Evolutionary conservation across 30 jellyfish, hydroid and myxozoan genomes (phyloP), one percentile per base, ranked within the genome.

Genomic region (Hydra vulgaris): DNA sequence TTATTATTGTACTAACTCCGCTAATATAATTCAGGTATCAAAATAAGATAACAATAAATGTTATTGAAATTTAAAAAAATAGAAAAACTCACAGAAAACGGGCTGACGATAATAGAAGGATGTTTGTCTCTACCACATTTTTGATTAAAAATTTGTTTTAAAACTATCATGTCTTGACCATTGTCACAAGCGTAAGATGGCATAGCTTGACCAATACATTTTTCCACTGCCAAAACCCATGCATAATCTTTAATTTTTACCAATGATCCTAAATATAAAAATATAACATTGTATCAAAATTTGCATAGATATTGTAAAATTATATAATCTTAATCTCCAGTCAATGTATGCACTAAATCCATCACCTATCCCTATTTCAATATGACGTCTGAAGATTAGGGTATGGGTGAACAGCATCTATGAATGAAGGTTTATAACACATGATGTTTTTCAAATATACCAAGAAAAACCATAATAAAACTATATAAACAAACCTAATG

Each of bases 161-260:
- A 73, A 7, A 87, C 54, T n/a, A 71, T 73, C 76, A 73, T 84
- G 54, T 92, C 98, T 18, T 87, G 94, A 17, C 81, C 82, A 70
- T 87, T 90, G 68, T 92, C 95, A 71, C 98, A 92, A 76, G 95
- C 94, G 54, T 83, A 87, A 4, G 98, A 86, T 22, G 55, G 72
- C 81, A 86, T 54, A 1, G 68, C 54, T 20, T 80, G 70, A 0
- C 83, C 83, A 53, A 94, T 82, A 78, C 96, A 85, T 23, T 70
- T 82, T 84, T 94, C 99, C 18, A 88, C 87, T 12, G 92, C 97
- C 19, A 94, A 81, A 8, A 84, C 89, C 99, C 99, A 94, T 40
- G 73, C 77, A 21, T 79, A 82, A n/a, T 94, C 97, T 26, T 71
- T 90, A 70, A 89, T 73, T 22, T 79, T 78, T 8, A 94, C 75